Percentiles rank a stretch among this genome's conserved stretches.
phyloP scores from a whole-genome alignment of 2,888 invertebrate species.

The Caradrina kadenii region DNA sequence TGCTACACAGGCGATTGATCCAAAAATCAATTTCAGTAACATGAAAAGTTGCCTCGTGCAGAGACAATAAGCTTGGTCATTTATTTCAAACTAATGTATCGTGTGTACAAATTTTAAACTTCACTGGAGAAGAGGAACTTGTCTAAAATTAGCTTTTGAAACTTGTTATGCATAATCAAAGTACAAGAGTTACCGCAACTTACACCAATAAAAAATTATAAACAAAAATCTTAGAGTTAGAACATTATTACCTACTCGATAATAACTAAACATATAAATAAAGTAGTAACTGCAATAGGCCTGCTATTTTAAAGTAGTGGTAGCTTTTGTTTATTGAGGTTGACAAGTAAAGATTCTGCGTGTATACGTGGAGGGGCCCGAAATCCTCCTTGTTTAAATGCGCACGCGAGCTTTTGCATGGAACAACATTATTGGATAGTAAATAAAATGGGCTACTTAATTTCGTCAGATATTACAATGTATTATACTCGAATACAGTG shows the following conservation, averaged over 20 bases:
- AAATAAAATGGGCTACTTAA: no score
- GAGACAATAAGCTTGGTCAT: not conserved
- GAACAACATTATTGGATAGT: no score
- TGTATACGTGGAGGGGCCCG: no score
- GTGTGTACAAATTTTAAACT: no score
- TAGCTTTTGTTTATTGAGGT: conserved; percentile 36
- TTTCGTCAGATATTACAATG: no score
- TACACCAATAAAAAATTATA: conserved; percentile 36
- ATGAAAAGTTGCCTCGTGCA: no score
- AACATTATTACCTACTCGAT: conserved; percentile 29
- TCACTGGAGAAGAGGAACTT: not conserved
- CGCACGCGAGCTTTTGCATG: no score
- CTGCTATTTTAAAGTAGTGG: conserved; percentile 37
- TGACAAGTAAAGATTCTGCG: not conserved
- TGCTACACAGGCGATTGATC: not conserved
- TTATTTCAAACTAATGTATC: not conserved
- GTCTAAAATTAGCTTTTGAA: not conserved
- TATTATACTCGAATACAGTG: no score
- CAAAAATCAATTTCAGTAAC: not conserved
- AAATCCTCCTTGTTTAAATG: no score
- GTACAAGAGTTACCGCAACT: conserved; percentile 22
- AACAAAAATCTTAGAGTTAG: conserved; percentile 18
- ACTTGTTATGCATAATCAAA: conserved; percentile 13
- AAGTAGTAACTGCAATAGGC: conserved; percentile 42
- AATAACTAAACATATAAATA: conserved; percentile 17